Evolutionary conservation across 2,888 invertebrate genomes (phyloP).

Genomic region (Lycophotia porphyrea): DNA sequence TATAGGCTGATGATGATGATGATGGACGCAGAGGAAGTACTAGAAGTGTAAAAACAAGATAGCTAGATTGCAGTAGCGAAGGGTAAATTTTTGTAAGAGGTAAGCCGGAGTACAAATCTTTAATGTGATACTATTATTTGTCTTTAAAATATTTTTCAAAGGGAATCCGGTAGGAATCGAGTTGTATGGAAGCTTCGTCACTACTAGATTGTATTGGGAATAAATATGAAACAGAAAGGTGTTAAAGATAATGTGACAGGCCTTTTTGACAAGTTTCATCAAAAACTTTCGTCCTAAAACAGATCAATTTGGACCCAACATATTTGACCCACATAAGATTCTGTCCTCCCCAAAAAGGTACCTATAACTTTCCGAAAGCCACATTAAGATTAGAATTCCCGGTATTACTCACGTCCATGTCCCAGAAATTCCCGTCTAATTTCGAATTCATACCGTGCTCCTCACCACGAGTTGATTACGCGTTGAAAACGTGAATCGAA

Average conservation of each 20-base stretch:
- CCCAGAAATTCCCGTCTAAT: slow-evolving; percentile 29
- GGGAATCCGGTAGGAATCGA: no score
- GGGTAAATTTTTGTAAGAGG: no score
- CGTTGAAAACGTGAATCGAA: slow-evolving; percentile 35
- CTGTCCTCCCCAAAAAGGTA: neutral
- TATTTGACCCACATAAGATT: neutral
- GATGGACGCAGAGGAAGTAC: neutral
- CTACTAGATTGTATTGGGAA: neutral
- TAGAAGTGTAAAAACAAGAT: neutral
- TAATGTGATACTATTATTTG: no score
- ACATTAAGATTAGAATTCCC: slow-evolving; percentile 27
- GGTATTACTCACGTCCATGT: slow-evolving; percentile 29
- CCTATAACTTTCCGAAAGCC: slow-evolving; percentile 16
- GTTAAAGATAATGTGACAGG: neutral
- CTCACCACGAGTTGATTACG: slow-evolving; percentile 31
- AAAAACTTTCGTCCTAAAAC: neutral
- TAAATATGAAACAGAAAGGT: neutral
- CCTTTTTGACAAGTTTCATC: neutral
- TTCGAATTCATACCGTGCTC: slow-evolving; percentile 37
- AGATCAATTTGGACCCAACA: neutral
- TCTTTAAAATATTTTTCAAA: no score
- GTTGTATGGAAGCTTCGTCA: no score
- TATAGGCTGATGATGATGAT: no score
- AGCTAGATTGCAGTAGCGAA: no score
- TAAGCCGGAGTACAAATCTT: no score